phyloP scores from a whole-genome alignment of 2,888 invertebrate genomes.

The Thalpophila matura region DNA sequence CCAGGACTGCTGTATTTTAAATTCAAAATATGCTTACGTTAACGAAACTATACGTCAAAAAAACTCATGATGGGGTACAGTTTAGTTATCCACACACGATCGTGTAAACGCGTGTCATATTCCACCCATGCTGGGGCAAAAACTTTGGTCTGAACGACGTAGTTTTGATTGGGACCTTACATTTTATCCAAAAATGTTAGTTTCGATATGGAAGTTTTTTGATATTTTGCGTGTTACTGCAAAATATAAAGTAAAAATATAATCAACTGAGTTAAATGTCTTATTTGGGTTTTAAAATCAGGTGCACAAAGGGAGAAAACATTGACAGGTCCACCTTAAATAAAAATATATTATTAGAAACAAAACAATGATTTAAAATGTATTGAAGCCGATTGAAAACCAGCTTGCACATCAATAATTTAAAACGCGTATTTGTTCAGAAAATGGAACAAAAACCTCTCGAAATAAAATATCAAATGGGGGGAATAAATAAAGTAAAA shows the following conservation, averaged over 20 bases:
- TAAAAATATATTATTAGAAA: slow-evolving; percentile 24
- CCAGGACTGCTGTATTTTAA: too few species aligned
- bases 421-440: slow-evolving; percentile 35
- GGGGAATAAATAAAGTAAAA: slow-evolving; percentile 42
- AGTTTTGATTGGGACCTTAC: slow-evolving; percentile 10
- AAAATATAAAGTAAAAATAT: background rate
- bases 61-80: too few species aligned
- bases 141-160: background rate
- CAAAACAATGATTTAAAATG: background rate
- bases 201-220: background rate
- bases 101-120: slow-evolving; percentile 33
- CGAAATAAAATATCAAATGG: slow-evolving; percentile 41
- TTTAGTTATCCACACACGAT: slow-evolving; percentile 23
- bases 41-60: too few species aligned
- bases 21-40: too few species aligned
- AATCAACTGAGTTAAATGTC: background rate
- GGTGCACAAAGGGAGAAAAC: slow-evolving; percentile 4
- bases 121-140: background rate
- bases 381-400: too few species aligned
- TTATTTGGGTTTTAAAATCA: background rate
- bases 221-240: background rate
- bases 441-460: slow-evolving; percentile 53
- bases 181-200: background rate
- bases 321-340: slow-evolving; percentile 18
- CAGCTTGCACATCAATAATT: slow-evolving; percentile 33